Conservation (phyloP, 2,888 invertebrate species). For the Sphaerophoria rueppellii region DNA sequence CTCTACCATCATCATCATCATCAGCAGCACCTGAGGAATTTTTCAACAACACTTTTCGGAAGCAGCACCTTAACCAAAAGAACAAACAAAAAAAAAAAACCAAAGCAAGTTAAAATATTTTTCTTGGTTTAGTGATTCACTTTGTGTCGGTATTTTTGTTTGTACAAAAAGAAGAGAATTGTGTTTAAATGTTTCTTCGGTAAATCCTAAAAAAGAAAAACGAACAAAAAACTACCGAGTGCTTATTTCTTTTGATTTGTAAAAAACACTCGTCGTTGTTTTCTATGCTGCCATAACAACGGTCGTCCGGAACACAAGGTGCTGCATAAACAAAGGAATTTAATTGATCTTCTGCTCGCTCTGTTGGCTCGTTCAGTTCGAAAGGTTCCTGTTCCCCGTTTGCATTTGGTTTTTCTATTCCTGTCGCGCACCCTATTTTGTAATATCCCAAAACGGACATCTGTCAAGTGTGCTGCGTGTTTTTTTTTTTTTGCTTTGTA, state of each 20-base stretch:
- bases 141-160: conserved; percentile 26
- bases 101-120: conserved; percentile 52
- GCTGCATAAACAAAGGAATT: conserved; percentile 71
- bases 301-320: conserved; percentile 61
- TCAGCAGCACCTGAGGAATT: conserved; percentile 67
- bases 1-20: conserved; percentile 25
- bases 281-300: conserved; percentile 58
- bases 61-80: conserved; percentile 14
- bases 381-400: conserved; percentile 44
- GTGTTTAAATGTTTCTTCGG: conserved; percentile 5
- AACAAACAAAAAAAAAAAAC: conserved; percentile 27
- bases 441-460: conserved; percentile 48
- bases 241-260: not conserved
- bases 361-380: conserved; percentile 38
- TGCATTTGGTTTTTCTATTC: conserved; percentile 26
- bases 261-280: not conserved
- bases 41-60: conserved; percentile 58
- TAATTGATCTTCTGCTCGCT: conserved; percentile 60
- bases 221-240: not conserved
- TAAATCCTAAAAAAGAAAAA: conserved; percentile 1
- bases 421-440: conserved; percentile 63
- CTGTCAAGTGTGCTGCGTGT: conserved; percentile 67
- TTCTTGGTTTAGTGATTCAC: conserved; percentile 65
- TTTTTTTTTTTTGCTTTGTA: conserved; percentile 3
- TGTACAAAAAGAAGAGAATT: not conserved